phyloP scores from a whole-genome alignment of 2,797 vertebrate genomes.

The Fringilla coelebs region DNA sequence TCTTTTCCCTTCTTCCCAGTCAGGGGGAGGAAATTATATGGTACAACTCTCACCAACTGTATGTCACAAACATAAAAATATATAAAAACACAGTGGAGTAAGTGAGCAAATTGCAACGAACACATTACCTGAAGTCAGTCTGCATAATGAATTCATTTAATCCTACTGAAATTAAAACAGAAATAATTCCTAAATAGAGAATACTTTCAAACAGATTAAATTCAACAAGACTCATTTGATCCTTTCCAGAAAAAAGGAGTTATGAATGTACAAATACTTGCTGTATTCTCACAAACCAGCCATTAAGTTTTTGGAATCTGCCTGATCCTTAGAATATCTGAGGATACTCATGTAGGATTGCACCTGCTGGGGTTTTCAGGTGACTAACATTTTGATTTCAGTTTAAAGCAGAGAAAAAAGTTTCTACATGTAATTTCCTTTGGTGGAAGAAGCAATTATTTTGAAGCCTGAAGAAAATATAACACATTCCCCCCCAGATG shows the following conservation, averaged over 20 bases:
- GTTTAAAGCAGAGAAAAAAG: background rate
- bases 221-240: background rate
- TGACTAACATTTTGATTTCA: background rate
- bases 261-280: background rate
- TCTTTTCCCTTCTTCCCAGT: background rate
- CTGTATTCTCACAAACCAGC: background rate
- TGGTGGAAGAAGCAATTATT: background rate
- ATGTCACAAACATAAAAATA: background rate
- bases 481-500: background rate
- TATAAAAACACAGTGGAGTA: background rate
- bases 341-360: background rate
- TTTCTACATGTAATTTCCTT: background rate
- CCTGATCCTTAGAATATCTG: background rate
- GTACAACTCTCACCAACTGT: background rate
- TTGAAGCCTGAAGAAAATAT: slow-evolving; percentile 19
- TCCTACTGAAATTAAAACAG: background rate
- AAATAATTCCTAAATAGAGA: background rate
- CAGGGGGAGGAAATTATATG: background rate
- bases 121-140: background rate
- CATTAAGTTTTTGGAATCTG: background rate
- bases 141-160: slow-evolving; percentile 13
- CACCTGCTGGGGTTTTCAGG: background rate
- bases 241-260: background rate
- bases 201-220: slow-evolving; percentile 11
- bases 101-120: background rate